A percentile compares a stretch with the other conserved stretches of the same genome.
Evolutionary conservation across 2,888 invertebrate species (phyloP).

Genomic region (Leucophora obtusa): DNA sequence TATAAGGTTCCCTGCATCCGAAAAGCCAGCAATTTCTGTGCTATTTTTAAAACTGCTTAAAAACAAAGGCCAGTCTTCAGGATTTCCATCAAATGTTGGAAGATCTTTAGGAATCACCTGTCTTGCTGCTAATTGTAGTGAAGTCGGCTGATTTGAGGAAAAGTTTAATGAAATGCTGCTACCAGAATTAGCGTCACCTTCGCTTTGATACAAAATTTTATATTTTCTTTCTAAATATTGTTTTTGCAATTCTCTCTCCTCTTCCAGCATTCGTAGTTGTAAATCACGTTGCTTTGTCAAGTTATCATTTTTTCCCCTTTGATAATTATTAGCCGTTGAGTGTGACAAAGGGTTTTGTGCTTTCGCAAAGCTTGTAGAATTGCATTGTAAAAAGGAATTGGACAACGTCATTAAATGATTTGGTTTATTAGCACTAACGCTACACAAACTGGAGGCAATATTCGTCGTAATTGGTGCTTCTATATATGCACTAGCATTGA

Average conservation of each 20-base stretch:
- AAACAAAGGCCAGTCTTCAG: neutral
- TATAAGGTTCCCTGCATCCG: conserved; percentile 32
- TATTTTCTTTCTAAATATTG: conserved; percentile 3
- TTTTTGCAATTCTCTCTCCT: conserved; percentile 5
- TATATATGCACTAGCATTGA: neutral
- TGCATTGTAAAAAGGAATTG: neutral
- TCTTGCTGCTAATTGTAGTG: conserved; percentile 8
- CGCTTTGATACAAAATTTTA: no score
- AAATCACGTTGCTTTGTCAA: neutral
- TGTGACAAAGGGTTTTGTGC: neutral
- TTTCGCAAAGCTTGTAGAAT: no score
- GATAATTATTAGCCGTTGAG: no score
- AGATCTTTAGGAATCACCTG: conserved; percentile 6
- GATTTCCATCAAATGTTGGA: no score
- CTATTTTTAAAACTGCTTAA: conserved; percentile 20
- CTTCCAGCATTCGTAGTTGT: conserved; percentile 11
- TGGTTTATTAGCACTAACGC: no score
- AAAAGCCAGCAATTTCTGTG: conserved; percentile 23
- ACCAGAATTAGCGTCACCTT: neutral
- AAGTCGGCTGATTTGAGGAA: neutral
- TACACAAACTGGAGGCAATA: no score
- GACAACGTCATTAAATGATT: no score
- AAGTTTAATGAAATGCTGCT: neutral
- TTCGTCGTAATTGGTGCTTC: neutral
- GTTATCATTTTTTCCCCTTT: neutral